A percentile compares a stretch with the other conserved stretches of the same genome.
These are phyloP conservation scores for Danaus plexippus DNA, from an alignment of 1,140 invertebrate species.

Conservation along the genomic window DNA sequence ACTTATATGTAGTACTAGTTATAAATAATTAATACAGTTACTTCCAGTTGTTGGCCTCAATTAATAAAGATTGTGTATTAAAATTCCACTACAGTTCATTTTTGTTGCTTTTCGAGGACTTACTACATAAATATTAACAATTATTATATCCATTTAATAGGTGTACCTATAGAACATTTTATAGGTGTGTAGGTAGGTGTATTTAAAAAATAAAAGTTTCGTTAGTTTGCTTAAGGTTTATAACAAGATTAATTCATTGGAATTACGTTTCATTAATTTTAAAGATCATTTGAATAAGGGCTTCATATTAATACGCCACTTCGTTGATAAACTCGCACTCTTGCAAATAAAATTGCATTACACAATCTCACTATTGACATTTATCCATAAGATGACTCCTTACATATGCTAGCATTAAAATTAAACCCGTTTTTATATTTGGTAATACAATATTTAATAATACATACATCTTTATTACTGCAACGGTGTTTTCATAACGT, in stretches of 20 bases:
- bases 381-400: constrained; percentile 30
- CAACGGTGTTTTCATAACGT: constrained; percentile 16
- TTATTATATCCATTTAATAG: constrained; percentile 12
- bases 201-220: constrained; percentile 15
- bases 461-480: constrained; percentile 13
- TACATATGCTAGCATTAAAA: constrained; percentile 1
- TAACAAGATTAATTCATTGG: no score
- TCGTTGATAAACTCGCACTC: constrained; percentile 35
- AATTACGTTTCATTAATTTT: no score
- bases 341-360: constrained; percentile 53
- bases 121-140: constrained; percentile 8
- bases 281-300: no score
- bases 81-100: constrained; percentile 40
- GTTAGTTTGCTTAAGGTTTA: not conserved
- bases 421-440: not conserved
- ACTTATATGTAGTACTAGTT: constrained; percentile 12
- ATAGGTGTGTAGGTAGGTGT: not conserved
- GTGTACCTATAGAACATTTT: no score
- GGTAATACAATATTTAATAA: constrained; percentile 2
- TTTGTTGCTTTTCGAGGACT: constrained; percentile 27
- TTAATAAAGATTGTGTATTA: constrained; percentile 61
- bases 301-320: not conserved
- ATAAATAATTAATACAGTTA: constrained; percentile 46
- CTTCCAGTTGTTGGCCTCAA: constrained; percentile 56
- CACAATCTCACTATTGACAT: constrained; percentile 52